These are phyloP conservation scores for Bergia puertoricense DNA, from an alignment of 92 coral and sea anemone species.

Conservation along the genomic window DNA sequence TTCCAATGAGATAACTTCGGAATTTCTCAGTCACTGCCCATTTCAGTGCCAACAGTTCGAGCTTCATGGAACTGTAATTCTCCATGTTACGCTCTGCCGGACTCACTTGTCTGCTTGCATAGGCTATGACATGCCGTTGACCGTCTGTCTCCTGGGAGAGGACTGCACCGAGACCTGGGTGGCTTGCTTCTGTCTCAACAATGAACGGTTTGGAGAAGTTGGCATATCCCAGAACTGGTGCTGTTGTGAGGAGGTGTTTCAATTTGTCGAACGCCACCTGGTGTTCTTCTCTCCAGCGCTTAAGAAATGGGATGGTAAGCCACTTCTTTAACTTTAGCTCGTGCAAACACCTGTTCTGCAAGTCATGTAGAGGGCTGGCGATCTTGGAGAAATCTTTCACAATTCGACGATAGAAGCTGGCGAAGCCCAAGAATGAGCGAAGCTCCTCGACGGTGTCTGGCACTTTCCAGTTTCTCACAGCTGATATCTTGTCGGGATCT, in stretches of 20 bases:
- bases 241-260: slow-evolving; percentile 3
- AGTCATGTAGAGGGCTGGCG: slow-evolving; percentile 23
- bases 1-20: no score
- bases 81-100: no score
- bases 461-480: slow-evolving; percentile 1
- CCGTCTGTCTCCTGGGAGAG: no score
- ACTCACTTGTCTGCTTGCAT: no score
- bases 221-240: slow-evolving; percentile 23
- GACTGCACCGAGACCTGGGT: no score
- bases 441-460: slow-evolving; percentile 23
- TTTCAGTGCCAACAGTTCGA: no score
- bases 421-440: slow-evolving; percentile 18
- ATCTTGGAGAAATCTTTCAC: slow-evolving; percentile 26
- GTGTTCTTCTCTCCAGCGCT: neutral
- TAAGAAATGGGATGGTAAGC: no score
- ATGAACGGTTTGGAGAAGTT: slow-evolving; percentile 26
- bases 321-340: neutral
- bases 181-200: no score
- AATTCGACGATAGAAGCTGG: neutral
- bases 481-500: slow-evolving; percentile 23
- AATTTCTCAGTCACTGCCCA: no score
- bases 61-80: no score
- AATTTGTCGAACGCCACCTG: slow-evolving; percentile 10
- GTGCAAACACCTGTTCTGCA: slow-evolving; percentile 8
- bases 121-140: no score